Evolutionary conservation across 2,113 vertebrate genomes (phyloP), one percentile per base, ranked within the genome.

Genomic region (Rhea pennata): DNA sequence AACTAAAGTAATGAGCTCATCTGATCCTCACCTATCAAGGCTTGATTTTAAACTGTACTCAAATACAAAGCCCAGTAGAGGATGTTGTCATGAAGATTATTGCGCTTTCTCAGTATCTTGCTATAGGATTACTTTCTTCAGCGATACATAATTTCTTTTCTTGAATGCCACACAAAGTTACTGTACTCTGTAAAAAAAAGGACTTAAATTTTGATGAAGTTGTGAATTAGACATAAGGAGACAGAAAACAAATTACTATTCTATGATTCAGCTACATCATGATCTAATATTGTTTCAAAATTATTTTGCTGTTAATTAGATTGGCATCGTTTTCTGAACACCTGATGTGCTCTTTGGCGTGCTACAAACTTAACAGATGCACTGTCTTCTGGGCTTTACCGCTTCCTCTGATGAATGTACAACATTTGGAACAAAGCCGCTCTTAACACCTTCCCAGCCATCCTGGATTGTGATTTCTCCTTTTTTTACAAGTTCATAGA

Each of bases 401-500:
- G 98, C 98, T 90, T 98, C 98, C 88, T 98, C 98, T 40, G 98
- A 98, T 4, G 98, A 98, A 97, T 98, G 98, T 21, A 98, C 98
- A 65, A 98, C 98, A 50, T 98, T 98, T 54, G 98, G 98, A 94
- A 98, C 98, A 82, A 98, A 98, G 64, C 98, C 98, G 1, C 98
- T 98, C 95, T 98, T 98, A 69, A 98, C 98, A 76, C 98, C 98
- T 97, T 98, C 98, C 98, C 98, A 98, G 81, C 98, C 98, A 93
- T 98, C 98, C 69, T 98, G 98, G 95, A 98, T 98, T 64, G 96
- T 97, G 93, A 98, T 98, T 50, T 98, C 98, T 87, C 98, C 98
- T 84, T 97, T 98, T 93, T 98, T 98, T 2, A 98, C 98, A 71
- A 98, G 98, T 92, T 98, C 98, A 39, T 98, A 98, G 92, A 98